phyloP scores from a whole-genome alignment of 53 echinoderm and acorn worm genomes.

The Echinometra lucunter region DNA sequence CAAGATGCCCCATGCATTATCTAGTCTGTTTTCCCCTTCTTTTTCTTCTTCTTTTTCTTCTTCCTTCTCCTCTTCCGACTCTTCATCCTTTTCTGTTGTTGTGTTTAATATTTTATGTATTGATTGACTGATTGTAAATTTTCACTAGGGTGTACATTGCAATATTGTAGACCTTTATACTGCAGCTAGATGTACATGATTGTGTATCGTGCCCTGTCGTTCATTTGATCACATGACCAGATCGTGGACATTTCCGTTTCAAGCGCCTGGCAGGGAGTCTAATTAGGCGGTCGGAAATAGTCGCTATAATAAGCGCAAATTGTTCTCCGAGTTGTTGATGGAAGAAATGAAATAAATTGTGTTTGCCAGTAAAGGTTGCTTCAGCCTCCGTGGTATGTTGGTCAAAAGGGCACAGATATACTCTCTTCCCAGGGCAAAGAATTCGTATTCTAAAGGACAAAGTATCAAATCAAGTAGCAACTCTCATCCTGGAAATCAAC shows the following conservation, averaged over 20 bases:
- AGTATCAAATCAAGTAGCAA: slow-evolving; percentile 20
- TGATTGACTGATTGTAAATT: too few relatives aligned
- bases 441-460: slow-evolving; percentile 7
- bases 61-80: too few relatives aligned
- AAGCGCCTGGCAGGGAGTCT: slow-evolving; percentile 47
- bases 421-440: not conserved
- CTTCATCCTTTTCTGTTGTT: too few relatives aligned
- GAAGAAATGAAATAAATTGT: slow-evolving; percentile 60
- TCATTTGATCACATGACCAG: not conserved
- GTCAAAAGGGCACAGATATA: slow-evolving; percentile 35
- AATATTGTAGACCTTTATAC: not conserved
- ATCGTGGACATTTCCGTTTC: slow-evolving; percentile 42
- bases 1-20: too few relatives aligned
- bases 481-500: not conserved
- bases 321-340: slow-evolving; percentile 44
- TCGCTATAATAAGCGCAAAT: slow-evolving; percentile 60
- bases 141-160: not conserved
- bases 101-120: not conserved
- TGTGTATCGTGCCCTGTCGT: not conserved
- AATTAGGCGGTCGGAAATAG: slow-evolving; percentile 61
- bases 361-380: slow-evolving; percentile 50
- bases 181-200: too few relatives aligned
- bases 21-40: too few relatives aligned
- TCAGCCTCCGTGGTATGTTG: not conserved
- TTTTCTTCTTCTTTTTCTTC: too few relatives aligned